Conservation (phyloP, 2,888 invertebrate species). For the Eupithecia centaureata region DNA sequence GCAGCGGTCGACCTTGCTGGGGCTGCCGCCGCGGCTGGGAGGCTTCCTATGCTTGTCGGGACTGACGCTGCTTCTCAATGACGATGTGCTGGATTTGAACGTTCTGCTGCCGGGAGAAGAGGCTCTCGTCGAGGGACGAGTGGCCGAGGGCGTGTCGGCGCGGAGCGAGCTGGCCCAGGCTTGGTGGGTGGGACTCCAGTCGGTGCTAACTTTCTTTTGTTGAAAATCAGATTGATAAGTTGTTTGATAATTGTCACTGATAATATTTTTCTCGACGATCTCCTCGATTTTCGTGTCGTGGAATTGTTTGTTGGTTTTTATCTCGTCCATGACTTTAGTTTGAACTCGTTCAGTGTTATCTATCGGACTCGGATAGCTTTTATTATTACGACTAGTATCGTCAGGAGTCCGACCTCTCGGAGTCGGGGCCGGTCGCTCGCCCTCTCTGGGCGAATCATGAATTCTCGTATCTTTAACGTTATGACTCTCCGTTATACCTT, state of each 20-base stretch:
- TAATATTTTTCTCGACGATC: constrained; percentile 59
- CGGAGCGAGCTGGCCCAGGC: constrained; percentile 90
- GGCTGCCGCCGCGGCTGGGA: constrained; percentile 67
- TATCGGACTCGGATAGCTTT: constrained; percentile 27
- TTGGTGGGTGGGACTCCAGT: constrained; percentile 89
- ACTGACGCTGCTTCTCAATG: constrained; percentile 81
- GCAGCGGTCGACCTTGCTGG: constrained; percentile 59
- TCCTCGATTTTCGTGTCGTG: constrained; percentile 56
- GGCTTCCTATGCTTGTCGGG: constrained; percentile 75
- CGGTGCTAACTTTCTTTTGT: constrained; percentile 84
- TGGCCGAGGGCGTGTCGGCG: constrained; percentile 85
- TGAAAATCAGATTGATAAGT: constrained; percentile 85
- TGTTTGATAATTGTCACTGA: constrained; percentile 82
- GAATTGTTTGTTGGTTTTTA: constrained; percentile 52
- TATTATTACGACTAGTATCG: neutral
- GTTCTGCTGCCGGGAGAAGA: constrained; percentile 83
- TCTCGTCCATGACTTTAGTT: constrained; percentile 53
- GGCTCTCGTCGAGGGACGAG: constrained; percentile 78
- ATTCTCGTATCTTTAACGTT: constrained; percentile 36
- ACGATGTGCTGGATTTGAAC: constrained; percentile 80
- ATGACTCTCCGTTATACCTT: constrained; percentile 52
- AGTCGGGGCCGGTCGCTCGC: constrained; percentile 40
- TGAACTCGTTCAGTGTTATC: constrained; percentile 50
- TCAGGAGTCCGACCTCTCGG: constrained; percentile 13
- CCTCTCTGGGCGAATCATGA: constrained; percentile 52